Evolutionary conservation across 23 tunicate genomes (phyloP).

Genomic region (Oikopleura albicans): DNA sequence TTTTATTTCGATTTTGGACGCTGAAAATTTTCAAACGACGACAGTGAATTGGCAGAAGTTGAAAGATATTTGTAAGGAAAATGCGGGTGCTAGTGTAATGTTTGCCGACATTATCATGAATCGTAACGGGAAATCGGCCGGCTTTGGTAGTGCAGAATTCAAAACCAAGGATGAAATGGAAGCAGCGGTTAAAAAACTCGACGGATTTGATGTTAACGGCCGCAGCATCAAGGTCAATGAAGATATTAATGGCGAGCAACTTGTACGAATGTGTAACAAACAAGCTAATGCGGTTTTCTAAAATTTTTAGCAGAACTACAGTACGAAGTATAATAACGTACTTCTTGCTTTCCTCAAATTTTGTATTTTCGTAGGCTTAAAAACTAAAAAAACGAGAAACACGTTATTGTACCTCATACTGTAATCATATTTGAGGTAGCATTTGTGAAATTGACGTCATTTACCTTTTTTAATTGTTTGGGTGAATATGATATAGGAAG

Average conservation of each 20-base stretch:
- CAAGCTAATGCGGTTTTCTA: neutral
- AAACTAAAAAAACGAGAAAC: too few relatives aligned
- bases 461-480: too few relatives aligned
- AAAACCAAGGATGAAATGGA: neutral
- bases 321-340: too few relatives aligned
- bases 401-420: too few relatives aligned
- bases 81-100: neutral
- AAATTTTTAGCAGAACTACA: neutral
- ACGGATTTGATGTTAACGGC: neutral
- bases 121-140: neutral
- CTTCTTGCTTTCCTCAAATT: too few relatives aligned
- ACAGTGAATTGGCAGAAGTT: neutral
- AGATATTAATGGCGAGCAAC: neutral
- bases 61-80: neutral
- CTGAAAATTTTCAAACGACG: too few relatives aligned
- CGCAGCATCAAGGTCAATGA: neutral
- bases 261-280: neutral
- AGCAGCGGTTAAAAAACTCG: neutral
- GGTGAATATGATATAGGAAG: too few relatives aligned
- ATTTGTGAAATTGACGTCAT: too few relatives aligned
- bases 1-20: too few relatives aligned
- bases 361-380: too few relatives aligned
- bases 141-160: conserved; percentile 4
- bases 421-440: too few relatives aligned
- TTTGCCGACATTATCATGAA: neutral